These are phyloP conservation scores for Mustela nigripes DNA, from an alignment of 2,113 vertebrate genomes.

Conservation along the genomic window DNA sequence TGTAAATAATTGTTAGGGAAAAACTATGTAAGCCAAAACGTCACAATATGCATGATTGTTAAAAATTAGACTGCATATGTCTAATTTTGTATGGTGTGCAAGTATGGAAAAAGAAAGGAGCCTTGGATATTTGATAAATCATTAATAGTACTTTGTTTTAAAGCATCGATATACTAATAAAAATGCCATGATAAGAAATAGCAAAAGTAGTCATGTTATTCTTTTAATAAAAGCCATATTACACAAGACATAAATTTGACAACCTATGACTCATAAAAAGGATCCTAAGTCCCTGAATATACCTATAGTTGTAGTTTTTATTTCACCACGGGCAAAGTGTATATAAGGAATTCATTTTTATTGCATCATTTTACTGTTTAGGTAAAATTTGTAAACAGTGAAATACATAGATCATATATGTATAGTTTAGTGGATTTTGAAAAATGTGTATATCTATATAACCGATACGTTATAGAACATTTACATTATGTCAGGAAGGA, in stretches of 20 bases:
- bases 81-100: neutral
- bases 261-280: neutral
- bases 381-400: neutral
- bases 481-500: neutral
- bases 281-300: neutral
- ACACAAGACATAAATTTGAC: constrained; percentile 21
- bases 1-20: neutral
- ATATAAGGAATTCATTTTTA: neutral
- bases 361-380: constrained; percentile 1
- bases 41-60: too few relatives aligned
- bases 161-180: neutral
- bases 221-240: constrained; percentile 45
- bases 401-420: neutral
- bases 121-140: neutral
- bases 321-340: neutral
- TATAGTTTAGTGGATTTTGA: neutral
- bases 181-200: neutral
- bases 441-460: neutral
- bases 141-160: neutral
- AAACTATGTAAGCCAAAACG: neutral
- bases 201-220: neutral
- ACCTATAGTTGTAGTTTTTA: neutral
- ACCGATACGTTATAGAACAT: neutral
- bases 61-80: too few relatives aligned
- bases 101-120: neutral